Conservation (phyloP, 2,888 invertebrate species). For the Catocala fraxini region DNA sequence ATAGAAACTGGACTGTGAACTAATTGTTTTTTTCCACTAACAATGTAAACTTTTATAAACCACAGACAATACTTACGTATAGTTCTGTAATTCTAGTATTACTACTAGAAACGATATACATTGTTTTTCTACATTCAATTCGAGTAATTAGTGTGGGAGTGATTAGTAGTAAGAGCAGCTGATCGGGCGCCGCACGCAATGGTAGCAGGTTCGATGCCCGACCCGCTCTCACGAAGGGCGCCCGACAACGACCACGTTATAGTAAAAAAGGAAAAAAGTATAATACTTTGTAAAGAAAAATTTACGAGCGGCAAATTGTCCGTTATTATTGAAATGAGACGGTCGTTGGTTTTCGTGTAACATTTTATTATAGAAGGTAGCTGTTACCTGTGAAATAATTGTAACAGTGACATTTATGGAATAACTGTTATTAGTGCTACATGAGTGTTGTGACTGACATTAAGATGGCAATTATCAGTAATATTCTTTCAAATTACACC, state of each 20-base stretch:
- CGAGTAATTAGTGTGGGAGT: slow-evolving; percentile 69
- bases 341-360: not conserved
- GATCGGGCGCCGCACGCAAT: slow-evolving; percentile 69
- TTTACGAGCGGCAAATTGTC: slow-evolving; percentile 36
- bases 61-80: no score
- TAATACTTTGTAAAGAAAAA: slow-evolving; percentile 26
- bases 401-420: no score
- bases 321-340: slow-evolving; percentile 47
- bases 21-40: no score
- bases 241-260: slow-evolving; percentile 40
- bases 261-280: slow-evolving; percentile 20
- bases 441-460: not conserved
- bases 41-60: no score
- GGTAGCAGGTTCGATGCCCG: slow-evolving; percentile 66
- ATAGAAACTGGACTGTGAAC: no score
- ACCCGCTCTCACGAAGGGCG: slow-evolving; percentile 61
- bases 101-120: slow-evolving; percentile 6
- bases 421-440: no score
- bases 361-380: no score
- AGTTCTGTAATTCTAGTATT: no score
- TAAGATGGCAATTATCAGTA: no score
- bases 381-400: no score
- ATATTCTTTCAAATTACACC: no score
- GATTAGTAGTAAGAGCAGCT: slow-evolving; percentile 67
- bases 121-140: slow-evolving; percentile 50